Evolutionary conservation across 2,113 vertebrate genomes (phyloP).

Genomic region (Pachyramphus minor): DNA sequence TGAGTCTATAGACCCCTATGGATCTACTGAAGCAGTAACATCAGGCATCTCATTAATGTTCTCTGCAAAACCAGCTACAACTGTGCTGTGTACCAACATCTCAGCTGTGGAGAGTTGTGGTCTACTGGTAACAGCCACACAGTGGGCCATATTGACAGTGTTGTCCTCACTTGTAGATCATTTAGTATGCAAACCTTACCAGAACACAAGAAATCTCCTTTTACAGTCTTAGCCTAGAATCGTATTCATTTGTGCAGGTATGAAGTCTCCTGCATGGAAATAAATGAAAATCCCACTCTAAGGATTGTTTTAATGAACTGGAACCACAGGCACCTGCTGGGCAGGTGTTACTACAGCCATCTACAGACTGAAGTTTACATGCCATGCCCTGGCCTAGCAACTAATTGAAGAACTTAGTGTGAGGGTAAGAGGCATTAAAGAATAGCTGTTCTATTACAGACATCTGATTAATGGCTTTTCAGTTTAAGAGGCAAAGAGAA

Average conservation of each 20-base stretch:
- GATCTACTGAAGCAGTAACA: neutral
- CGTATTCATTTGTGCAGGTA: neutral
- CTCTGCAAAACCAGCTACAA: neutral
- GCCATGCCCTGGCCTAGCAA: neutral
- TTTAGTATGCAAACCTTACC: neutral
- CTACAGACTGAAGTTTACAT: neutral
- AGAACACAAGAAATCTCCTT: neutral
- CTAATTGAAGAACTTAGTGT: neutral
- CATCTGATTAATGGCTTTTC: neutral
- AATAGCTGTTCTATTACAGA: neutral
- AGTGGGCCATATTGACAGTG: neutral
- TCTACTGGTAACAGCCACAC: neutral
- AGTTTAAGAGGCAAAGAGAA: neutral
- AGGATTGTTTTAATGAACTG: neutral
- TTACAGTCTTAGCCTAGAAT: neutral
- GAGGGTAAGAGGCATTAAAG: neutral
- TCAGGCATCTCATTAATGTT: neutral
- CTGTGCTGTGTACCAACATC: neutral
- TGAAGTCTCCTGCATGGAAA: neutral
- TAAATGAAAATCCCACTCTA: neutral
- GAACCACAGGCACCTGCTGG: neutral
- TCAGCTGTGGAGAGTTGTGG: neutral
- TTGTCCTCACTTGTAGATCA: neutral
- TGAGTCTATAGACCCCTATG: accelerated
- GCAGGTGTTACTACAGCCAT: neutral